A percentile compares a stretch with the other conserved stretches of the same genome.
Evolutionary conservation across 2,113 vertebrate genomes (phyloP).

Genomic region (Himantopus leucocephalus): DNA sequence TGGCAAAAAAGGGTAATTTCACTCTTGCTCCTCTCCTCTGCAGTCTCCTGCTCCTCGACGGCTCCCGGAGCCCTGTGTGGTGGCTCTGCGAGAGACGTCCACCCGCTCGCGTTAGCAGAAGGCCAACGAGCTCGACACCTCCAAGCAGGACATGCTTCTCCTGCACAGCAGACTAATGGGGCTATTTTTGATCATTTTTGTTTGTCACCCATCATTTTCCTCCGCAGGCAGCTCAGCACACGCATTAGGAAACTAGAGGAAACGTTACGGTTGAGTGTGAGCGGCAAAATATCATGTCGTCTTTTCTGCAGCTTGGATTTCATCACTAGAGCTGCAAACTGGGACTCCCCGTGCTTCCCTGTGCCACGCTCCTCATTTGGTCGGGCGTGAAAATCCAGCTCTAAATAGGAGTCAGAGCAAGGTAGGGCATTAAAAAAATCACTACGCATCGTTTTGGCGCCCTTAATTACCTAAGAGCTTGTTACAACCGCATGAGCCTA

Average conservation of each 20-base stretch:
- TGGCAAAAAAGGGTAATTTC: background rate
- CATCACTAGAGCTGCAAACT: background rate
- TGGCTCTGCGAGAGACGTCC: background rate
- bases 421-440: background rate
- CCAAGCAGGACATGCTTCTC: background rate
- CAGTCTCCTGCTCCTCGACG: no score
- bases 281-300: accelerated
- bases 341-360: background rate
- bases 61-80: background rate
- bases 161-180: no score
- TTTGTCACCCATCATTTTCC: background rate
- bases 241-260: background rate
- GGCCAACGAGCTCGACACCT: background rate
- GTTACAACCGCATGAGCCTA: background rate
- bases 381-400: background rate
- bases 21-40: background rate
- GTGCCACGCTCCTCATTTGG: background rate
- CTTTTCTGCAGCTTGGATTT: background rate
- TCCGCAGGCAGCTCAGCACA: background rate
- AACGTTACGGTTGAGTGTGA: background rate
- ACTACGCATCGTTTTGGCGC: background rate
- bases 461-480: background rate
- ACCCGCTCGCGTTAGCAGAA: background rate
- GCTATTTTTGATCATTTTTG: background rate
- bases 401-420: background rate